A percentile compares a stretch with the other conserved stretches of the same genome.
Conservation (phyloP, 2,113 vertebrate genomes). For the Plectropomus leopardus region DNA sequence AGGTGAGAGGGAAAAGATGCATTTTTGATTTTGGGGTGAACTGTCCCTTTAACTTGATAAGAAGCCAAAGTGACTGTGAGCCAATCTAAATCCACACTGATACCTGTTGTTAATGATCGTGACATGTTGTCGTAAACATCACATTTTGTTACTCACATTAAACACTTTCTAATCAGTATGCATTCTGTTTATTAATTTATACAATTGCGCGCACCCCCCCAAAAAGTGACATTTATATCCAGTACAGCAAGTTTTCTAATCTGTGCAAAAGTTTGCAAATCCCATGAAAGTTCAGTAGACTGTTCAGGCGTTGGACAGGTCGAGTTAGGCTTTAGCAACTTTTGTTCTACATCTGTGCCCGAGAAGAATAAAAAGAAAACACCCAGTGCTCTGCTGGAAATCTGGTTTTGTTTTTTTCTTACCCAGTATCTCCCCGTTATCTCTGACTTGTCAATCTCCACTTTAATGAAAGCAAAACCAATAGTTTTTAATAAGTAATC, state of each 20-base stretch:
- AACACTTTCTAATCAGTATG: conserved; percentile 62
- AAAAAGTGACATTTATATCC: conserved; percentile 83
- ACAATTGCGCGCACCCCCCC: conserved; percentile 61
- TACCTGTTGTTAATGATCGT: neutral
- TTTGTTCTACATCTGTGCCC: conserved; percentile 66
- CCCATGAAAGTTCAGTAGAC: conserved; percentile 68
- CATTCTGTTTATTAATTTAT: conserved; percentile 78
- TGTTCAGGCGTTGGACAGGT: conserved; percentile 27
- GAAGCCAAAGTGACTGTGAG: conserved; percentile 54
- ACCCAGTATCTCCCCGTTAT: too few relatives aligned
- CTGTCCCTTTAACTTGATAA: conserved; percentile 16
- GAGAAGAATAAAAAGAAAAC: too few relatives aligned
- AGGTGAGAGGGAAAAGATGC: too few relatives aligned
- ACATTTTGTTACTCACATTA: conserved; percentile 67
- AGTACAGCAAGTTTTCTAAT: conserved; percentile 80
- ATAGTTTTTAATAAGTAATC: too few relatives aligned
- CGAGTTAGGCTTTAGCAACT: conserved; percentile 50
- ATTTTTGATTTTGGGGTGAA: too few relatives aligned
- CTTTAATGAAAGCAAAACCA: too few relatives aligned
- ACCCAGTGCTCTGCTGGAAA: too few relatives aligned
- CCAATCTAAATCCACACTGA: neutral
- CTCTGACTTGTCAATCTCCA: too few relatives aligned
- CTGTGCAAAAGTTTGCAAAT: conserved; percentile 86
- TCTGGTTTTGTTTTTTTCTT: too few relatives aligned
- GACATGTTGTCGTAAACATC: conserved; percentile 14